Evolutionary conservation across 2,113 vertebrate species (phyloP).

Genomic region (Anser brachyrhynchus): DNA sequence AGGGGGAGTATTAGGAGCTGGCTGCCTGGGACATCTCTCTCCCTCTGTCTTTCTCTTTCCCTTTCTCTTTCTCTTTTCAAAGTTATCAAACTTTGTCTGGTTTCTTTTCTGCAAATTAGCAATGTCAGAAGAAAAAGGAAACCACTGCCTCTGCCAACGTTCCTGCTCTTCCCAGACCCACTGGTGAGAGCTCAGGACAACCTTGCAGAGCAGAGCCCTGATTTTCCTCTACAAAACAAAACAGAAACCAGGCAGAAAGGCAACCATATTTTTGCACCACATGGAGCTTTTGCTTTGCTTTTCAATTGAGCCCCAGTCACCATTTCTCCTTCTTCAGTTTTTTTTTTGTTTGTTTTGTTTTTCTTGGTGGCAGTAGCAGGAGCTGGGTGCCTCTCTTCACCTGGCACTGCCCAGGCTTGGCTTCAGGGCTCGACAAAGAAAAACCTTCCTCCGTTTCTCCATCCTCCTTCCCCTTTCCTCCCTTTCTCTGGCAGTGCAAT

Average conservation of each 20-base stretch:
- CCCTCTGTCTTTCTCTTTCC: not conserved
- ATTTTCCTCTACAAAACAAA: not conserved
- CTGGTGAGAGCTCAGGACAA: not conserved
- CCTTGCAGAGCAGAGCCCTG: not conserved
- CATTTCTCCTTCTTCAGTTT: not conserved
- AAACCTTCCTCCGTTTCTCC: not conserved
- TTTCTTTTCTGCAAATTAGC: conserved; percentile 24
- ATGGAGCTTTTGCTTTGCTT: not conserved
- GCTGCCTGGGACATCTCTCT: not conserved
- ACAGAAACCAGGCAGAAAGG: not conserved
- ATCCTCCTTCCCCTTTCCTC: not conserved
- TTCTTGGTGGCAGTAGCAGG: not conserved
- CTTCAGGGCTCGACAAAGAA: not conserved
- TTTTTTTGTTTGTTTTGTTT: not conserved
- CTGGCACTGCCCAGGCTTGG: not conserved
- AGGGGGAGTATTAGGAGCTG: not conserved
- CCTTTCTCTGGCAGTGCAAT: not conserved
- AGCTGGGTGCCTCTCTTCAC: not conserved
- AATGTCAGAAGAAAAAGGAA: not conserved
- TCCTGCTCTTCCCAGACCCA: not conserved
- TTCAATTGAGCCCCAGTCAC: not conserved
- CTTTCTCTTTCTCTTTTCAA: not conserved
- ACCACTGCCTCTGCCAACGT: not conserved
- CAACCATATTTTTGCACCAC: not conserved
- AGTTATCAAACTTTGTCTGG: conserved; percentile 52